Evolutionary conservation across 2,888 invertebrate species (phyloP).

Genomic region (Andrena bicolor): DNA sequence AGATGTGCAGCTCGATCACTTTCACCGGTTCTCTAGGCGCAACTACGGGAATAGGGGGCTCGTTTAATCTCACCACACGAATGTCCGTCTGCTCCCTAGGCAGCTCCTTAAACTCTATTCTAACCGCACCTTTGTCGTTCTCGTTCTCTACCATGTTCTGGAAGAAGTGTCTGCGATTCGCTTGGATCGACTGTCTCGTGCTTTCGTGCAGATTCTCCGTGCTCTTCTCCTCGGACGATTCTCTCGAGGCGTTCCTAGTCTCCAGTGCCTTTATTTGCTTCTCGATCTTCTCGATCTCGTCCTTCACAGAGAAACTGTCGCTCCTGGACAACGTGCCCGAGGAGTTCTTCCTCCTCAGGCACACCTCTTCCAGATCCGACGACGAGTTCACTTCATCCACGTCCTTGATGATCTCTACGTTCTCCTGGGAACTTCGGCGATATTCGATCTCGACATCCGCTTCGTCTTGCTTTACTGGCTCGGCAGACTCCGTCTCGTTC

Average conservation of each 20-base stretch:
- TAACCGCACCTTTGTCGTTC: conserved; percentile 67
- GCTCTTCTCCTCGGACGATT: conserved; percentile 55
- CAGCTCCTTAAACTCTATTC: conserved; percentile 77
- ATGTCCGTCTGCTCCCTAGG: conserved; percentile 80
- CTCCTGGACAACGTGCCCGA: conserved; percentile 71
- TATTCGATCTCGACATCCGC: conserved; percentile 41
- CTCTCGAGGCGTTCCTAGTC: conserved; percentile 60
- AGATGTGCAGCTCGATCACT: conserved; percentile 86
- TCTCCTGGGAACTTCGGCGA: conserved; percentile 85
- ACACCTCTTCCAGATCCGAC: conserved; percentile 85
- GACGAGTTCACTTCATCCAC: conserved; percentile 37
- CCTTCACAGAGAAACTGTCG: conserved; percentile 81
- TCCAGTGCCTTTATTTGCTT: conserved; percentile 80
- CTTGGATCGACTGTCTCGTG: conserved; percentile 74
- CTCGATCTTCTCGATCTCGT: conserved; percentile 82
- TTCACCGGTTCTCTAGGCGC: conserved; percentile 77
- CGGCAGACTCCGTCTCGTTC: background rate
- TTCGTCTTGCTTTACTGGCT: background rate
- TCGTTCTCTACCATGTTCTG: conserved; percentile 74
- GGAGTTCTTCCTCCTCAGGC: conserved; percentile 62
- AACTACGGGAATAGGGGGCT: conserved; percentile 70
- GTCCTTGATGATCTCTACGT: conserved; percentile 86
- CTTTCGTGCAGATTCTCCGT: conserved; percentile 41
- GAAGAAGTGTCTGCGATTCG: conserved; percentile 78
- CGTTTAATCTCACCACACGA: conserved; percentile 77